phyloP scores from a whole-genome alignment of 2,888 invertebrate species.

The Metopia argyrocephala region DNA sequence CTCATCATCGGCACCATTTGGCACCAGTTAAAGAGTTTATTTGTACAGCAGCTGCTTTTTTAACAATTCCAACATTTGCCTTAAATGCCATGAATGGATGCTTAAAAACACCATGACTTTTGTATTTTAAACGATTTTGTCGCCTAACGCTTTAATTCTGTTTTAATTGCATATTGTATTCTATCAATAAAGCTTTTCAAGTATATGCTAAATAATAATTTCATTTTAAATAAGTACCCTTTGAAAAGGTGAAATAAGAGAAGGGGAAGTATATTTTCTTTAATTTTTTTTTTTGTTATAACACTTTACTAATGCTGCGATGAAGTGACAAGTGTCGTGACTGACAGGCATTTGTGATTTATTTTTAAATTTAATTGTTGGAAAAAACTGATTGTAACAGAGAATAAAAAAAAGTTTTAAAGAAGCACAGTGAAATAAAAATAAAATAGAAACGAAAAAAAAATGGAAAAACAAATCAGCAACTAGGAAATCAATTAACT shows the following conservation, averaged over 20 bases:
- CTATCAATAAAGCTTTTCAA: too few species aligned
- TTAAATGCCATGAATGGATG: too few species aligned
- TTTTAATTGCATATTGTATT: not conserved
- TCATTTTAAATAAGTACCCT: too few species aligned
- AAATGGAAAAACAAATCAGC: constrained; percentile 31
- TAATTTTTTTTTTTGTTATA: constrained; percentile 1
- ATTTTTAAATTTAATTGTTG: constrained; percentile 59
- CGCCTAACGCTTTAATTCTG: not conserved
- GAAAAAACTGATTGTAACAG: too few species aligned
- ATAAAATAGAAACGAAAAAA: constrained; percentile 8
- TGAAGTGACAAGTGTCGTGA: constrained; percentile 43
- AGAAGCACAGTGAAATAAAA: not conserved
- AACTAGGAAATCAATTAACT: constrained; percentile 62
- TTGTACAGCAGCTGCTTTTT: too few species aligned
- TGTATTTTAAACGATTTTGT: too few species aligned
- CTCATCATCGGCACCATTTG: too few species aligned
- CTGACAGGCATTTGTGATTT: constrained; percentile 56
- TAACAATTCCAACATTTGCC: too few species aligned
- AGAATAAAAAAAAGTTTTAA: not conserved
- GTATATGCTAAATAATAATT: too few species aligned
- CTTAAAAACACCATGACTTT: too few species aligned
- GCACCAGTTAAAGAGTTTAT: too few species aligned
- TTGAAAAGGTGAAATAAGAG: not conserved
- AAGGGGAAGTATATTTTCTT: not conserved
- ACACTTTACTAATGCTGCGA: constrained; percentile 14